Percentiles rank a stretch among this genome's conserved stretches.
These are phyloP conservation scores for Cephus runcator DNA, from an alignment of 2,888 invertebrate genomes.

Conservation along the genomic window DNA sequence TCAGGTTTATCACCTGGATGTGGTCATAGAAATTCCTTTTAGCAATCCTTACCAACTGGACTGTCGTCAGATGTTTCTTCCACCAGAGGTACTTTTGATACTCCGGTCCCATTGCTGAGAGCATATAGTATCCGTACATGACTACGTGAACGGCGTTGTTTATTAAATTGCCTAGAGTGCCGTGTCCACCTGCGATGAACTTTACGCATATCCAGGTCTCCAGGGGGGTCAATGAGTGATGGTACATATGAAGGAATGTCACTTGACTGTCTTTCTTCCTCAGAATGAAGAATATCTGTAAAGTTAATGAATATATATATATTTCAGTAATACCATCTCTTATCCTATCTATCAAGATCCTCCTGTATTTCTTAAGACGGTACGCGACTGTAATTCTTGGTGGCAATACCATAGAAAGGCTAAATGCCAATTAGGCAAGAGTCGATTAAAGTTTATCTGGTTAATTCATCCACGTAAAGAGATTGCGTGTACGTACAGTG, in stretches of 20 bases:
- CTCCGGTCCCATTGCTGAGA: slow-evolving; percentile 86
- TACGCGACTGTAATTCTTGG: neutral
- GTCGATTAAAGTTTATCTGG: slow-evolving; percentile 29
- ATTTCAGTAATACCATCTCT: neutral
- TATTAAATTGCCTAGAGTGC: slow-evolving; percentile 87
- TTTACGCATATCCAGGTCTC: slow-evolving; percentile 84
- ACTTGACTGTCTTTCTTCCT: slow-evolving; percentile 88
- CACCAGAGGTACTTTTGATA: slow-evolving; percentile 91
- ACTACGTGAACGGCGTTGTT: slow-evolving; percentile 88
- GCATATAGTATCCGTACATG: slow-evolving; percentile 90
- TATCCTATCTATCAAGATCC: neutral
- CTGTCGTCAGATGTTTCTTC: slow-evolving; percentile 87
- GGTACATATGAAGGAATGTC: slow-evolving; percentile 85
- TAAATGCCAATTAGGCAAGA: slow-evolving; percentile 8
- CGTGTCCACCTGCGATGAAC: slow-evolving; percentile 86
- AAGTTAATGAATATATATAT: neutral
- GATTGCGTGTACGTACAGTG: slow-evolving; percentile 19
- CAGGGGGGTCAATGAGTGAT: slow-evolving; percentile 82
- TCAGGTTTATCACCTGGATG: neutral
- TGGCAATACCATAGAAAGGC: neutral
- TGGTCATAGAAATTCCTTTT: neutral
- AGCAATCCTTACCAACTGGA: slow-evolving; percentile 78
- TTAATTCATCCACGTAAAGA: slow-evolving; percentile 9
- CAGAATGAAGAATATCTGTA: slow-evolving; percentile 79
- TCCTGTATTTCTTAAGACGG: neutral